These are phyloP conservation scores for Hormiphora californensis DNA, from an alignment of 37 sponge, comb jelly and placozoan species.

Conservation along the genomic window DNA sequence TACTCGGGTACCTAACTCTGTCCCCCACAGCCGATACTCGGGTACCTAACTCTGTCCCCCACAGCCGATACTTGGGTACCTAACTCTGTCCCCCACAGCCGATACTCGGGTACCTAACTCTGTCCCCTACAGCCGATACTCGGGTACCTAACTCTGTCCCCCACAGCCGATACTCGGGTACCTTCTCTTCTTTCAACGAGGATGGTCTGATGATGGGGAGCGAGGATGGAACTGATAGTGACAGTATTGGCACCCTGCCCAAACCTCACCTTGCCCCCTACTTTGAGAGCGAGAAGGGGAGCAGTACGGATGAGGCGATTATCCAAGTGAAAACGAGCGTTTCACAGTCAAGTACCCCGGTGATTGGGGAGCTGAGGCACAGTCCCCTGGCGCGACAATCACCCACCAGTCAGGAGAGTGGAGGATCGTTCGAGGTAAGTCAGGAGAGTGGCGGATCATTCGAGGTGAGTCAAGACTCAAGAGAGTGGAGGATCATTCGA, in stretches of 20 bases:
- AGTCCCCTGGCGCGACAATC: slow-evolving; percentile 19
- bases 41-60: too few relatives aligned
- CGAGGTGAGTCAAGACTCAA: slow-evolving; percentile 34
- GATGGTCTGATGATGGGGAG: too few relatives aligned
- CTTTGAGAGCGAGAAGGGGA: slow-evolving; percentile 22
- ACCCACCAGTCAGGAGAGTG: slow-evolving; percentile 28
- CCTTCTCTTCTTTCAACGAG: slow-evolving; percentile 10
- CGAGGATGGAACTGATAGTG: slow-evolving; percentile 48
- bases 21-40: too few relatives aligned
- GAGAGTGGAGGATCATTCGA: background rate
- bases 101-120: too few relatives aligned
- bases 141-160: too few relatives aligned
- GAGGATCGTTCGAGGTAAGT: background rate
- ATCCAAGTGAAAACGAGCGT: background rate
- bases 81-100: too few relatives aligned
- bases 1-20: too few relatives aligned
- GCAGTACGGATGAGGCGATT: slow-evolving; percentile 32
- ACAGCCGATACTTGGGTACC: too few relatives aligned
- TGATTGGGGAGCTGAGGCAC: slow-evolving; percentile 12
- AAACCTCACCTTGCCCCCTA: slow-evolving; percentile 16
- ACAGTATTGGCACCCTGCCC: slow-evolving; percentile 34
- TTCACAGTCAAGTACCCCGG: background rate
- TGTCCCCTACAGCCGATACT: too few relatives aligned
- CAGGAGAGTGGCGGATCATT: slow-evolving; percentile 4
- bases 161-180: slow-evolving; percentile 12